Evolutionary conservation across 2,888 invertebrate species (phyloP), one percentile per base, ranked within the genome.

Genomic region (Trichopoda pennipes): DNA sequence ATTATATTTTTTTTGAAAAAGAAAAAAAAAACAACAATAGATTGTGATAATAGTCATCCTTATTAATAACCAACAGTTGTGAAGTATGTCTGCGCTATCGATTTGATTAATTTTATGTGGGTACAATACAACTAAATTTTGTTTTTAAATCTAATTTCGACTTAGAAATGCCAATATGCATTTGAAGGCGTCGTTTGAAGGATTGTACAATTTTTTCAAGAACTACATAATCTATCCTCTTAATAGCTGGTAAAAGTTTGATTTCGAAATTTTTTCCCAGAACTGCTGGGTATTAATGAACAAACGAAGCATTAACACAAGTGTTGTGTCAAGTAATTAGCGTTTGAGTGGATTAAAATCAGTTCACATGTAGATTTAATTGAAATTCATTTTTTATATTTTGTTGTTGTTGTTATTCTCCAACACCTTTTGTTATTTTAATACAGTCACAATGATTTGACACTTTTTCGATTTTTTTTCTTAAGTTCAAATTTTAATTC

Each of bases 301-400:
- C n/a, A 8, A 28, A 28, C 35, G 17, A 10, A 21, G 14, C 23
- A 38, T 38, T 51, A 68, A 51, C 72, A 53, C 72, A 64, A 58
- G 72, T 72, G 77, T 55, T 78, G 28, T 80, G 64, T 68, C 66
- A 80, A 77, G 85, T 85, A 85, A 85, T 85, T 85, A 85, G 85
- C 85, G 85, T 85, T 74, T 77, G 80, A 85, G 60, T 61, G 83
- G 80, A 74, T 85, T 85, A 83, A 85, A 75, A 68, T 79, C 32
- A 84, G 73, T 84, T 84, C 56, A n/a, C 17, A 38, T 21, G 35
- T n/a, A 56, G 44, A 47, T 73, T 42, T 51, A 44, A 53, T 55
- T 63, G 47, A 80, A 72, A 74, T 64, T 44, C 8, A 8, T 28
- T 51, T 35, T 16, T 44, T 66, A 17, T 66, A 2, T 28, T 35